phyloP scores from a whole-genome alignment of 2,797 vertebrate genomes.

The Amazona finschi region DNA sequence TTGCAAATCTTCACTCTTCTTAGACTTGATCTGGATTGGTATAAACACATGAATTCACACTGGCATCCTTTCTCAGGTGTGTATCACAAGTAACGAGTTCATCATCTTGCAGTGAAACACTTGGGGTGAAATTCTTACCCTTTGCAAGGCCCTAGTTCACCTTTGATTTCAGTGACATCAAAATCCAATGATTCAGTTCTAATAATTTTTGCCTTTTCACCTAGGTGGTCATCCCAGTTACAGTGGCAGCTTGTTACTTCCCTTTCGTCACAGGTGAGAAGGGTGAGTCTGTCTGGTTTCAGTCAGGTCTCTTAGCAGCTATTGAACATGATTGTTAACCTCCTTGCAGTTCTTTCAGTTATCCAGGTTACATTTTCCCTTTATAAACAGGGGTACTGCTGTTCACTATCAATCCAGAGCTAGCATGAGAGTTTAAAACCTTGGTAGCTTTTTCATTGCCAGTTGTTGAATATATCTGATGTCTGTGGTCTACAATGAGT shows the following conservation, averaged over 20 bases:
- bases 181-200: background rate
- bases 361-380: background rate
- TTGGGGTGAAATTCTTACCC: background rate
- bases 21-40: background rate
- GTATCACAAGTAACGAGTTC: background rate
- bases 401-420: background rate
- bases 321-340: background rate
- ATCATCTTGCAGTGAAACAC: background rate
- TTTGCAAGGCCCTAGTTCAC: background rate
- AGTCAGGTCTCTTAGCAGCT: background rate
- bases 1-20: background rate
- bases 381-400: background rate
- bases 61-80: background rate
- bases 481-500: background rate
- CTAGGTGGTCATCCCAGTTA: background rate
- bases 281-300: background rate
- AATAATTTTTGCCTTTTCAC: background rate
- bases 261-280: background rate
- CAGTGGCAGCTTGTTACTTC: background rate
- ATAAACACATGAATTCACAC: background rate
- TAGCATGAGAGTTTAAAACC: background rate
- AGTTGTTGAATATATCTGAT: background rate
- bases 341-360: background rate
- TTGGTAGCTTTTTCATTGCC: background rate
- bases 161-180: background rate